Conservation (phyloP, 2,113 vertebrate genomes). For the Channa maculata region DNA sequence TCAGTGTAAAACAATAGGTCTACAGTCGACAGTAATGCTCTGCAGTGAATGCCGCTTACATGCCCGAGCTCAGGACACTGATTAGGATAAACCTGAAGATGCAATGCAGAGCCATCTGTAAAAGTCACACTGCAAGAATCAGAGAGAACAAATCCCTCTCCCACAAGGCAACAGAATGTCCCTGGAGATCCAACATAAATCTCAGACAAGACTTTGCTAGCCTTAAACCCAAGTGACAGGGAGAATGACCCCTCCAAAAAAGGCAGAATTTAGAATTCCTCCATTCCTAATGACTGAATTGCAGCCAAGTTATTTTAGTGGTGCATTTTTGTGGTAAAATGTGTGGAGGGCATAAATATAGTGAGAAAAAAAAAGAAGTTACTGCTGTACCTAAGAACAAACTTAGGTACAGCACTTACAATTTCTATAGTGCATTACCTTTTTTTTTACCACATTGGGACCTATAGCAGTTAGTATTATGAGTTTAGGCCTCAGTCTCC, state of each 20-base stretch:
- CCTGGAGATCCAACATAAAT: slow-evolving; percentile 55
- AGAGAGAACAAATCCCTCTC: slow-evolving; percentile 39
- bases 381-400: slow-evolving; percentile 45
- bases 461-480: too few relatives aligned
- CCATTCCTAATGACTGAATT: slow-evolving; percentile 59
- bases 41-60: slow-evolving; percentile 4
- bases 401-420: too few relatives aligned
- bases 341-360: slow-evolving; percentile 39
- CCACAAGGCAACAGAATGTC: slow-evolving; percentile 35
- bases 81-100: neutral
- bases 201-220: slow-evolving; percentile 10
- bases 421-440: neutral
- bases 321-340: slow-evolving; percentile 74
- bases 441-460: too few relatives aligned
- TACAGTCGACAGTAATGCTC: neutral
- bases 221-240: slow-evolving; percentile 32
- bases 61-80: neutral
- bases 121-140: slow-evolving; percentile 9
- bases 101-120: slow-evolving; percentile 8
- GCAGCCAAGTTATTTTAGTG: slow-evolving; percentile 67
- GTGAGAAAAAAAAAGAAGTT: slow-evolving; percentile 12
- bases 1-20: neutral
- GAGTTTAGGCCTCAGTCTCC: neutral
- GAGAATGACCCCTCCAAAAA: slow-evolving; percentile 66
- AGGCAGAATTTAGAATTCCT: slow-evolving; percentile 61